These are phyloP conservation scores for Geopemphigus sp. DNA, from an alignment of 1,140 invertebrate species.

Conservation along the genomic window DNA sequence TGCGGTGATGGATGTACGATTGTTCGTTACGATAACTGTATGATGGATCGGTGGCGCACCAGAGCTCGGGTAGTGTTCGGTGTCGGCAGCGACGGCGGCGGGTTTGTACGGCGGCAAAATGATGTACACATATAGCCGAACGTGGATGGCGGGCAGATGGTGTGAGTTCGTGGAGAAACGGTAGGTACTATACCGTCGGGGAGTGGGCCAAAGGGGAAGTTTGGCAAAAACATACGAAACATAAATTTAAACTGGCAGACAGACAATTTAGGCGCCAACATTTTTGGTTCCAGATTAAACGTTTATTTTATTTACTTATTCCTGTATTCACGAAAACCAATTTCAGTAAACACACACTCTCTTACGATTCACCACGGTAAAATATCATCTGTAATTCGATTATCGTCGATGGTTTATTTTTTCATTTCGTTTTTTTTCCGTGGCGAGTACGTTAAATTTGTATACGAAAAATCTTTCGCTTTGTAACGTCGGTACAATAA, in stretches of 20 bases:
- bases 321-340: slow-evolving; percentile 2
- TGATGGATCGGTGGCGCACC: slow-evolving; percentile 23
- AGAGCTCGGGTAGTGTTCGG: neutral
- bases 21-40: slow-evolving; percentile 32
- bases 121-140: too few species aligned
- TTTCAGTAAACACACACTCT: neutral
- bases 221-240: slow-evolving; percentile 37
- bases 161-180: neutral
- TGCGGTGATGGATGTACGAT: slow-evolving; percentile 45
- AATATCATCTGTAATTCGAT: neutral
- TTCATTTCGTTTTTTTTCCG: too few species aligned
- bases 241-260: slow-evolving; percentile 37
- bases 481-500: too few species aligned
- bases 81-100: neutral
- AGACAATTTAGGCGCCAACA: slow-evolving; percentile 36
- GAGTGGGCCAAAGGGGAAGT: neutral
- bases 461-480: too few species aligned
- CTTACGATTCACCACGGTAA: neutral
- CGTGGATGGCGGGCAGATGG: neutral
- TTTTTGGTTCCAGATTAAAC: slow-evolving; percentile 37
- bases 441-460: too few species aligned
- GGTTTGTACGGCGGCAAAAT: too few species aligned
- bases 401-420: neutral
- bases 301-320: slow-evolving; percentile 40
- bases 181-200: too few species aligned